Evolutionary conservation across 2,113 vertebrate species (phyloP).

Genomic region (Bujurquina vittata): DNA sequence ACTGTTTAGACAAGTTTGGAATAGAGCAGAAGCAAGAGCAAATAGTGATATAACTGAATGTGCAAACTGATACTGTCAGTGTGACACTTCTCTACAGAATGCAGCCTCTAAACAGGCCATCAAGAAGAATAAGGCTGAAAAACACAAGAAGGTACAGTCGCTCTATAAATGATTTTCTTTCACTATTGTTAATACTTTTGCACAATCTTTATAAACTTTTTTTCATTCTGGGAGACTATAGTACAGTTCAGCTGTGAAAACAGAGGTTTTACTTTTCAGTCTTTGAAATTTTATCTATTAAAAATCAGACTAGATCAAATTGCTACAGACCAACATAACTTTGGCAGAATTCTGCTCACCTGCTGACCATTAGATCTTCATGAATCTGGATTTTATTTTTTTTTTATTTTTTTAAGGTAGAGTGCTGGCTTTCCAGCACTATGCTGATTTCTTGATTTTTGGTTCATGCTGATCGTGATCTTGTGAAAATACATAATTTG

Average conservation of each 20-base stretch:
- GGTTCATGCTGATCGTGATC: not conserved
- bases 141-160: slow-evolving; percentile 20
- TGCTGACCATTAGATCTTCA: not conserved
- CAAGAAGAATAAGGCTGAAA: slow-evolving; percentile 42
- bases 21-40: accelerated
- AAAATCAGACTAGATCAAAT: not conserved
- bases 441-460: not conserved
- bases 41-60: not conserved
- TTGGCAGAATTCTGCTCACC: not conserved
- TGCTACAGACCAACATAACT: too few species aligned
- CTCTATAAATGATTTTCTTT: not conserved
- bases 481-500: not conserved
- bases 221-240: not conserved
- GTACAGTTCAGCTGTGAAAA: not conserved
- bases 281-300: not conserved
- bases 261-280: not conserved
- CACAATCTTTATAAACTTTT: not conserved
- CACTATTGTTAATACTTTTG: not conserved
- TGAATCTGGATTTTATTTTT: not conserved
- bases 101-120: not conserved
- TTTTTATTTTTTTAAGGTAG: not conserved
- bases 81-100: slow-evolving; percentile 3
- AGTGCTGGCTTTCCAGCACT: not conserved
- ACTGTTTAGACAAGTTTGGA: not conserved
- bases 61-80: not conserved